These are phyloP conservation scores for Nasonia giraulti DNA, from an alignment of 1,140 invertebrate species.

Conservation along the genomic window DNA sequence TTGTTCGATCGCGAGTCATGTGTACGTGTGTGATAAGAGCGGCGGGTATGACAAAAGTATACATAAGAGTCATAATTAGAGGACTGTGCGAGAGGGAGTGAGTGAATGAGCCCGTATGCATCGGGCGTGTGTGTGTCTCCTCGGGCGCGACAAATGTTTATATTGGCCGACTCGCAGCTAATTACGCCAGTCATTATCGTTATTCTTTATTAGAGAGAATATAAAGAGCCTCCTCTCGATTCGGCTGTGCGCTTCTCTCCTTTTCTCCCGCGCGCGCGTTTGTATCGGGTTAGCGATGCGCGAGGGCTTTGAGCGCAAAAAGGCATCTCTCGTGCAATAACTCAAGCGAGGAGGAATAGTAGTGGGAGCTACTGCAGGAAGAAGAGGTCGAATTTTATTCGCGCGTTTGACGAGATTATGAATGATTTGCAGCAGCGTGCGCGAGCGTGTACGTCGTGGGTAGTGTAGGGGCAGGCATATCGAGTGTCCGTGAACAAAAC, in stretches of 20 bases:
- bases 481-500: slow-evolving; percentile 36
- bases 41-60: slow-evolving; percentile 41
- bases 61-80: slow-evolving; percentile 30
- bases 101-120: slow-evolving; percentile 15
- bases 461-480: slow-evolving; percentile 1
- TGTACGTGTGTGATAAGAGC: not conserved
- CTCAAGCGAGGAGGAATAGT: too few relatives aligned
- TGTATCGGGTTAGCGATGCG: slow-evolving; percentile 66
- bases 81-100: not conserved
- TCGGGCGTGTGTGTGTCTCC: not conserved
- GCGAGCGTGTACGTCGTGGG: not conserved
- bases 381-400: slow-evolving; percentile 54
- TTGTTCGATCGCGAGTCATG: slow-evolving; percentile 3
- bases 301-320: slow-evolving; percentile 46
- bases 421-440: slow-evolving; percentile 59
- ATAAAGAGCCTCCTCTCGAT: slow-evolving; percentile 47
- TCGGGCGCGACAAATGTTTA: slow-evolving; percentile 41
- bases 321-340: not conserved
- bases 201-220: slow-evolving; percentile 54
- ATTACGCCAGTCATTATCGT: slow-evolving; percentile 58
- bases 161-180: slow-evolving; percentile 43
- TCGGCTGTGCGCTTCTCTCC: slow-evolving; percentile 52
- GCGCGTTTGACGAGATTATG: slow-evolving; percentile 61
- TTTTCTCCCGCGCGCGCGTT: slow-evolving; percentile 54
- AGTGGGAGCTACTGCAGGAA: not conserved